Evolutionary conservation across 2,113 vertebrate genomes (phyloP).

Genomic region (Prinia subflava): DNA sequence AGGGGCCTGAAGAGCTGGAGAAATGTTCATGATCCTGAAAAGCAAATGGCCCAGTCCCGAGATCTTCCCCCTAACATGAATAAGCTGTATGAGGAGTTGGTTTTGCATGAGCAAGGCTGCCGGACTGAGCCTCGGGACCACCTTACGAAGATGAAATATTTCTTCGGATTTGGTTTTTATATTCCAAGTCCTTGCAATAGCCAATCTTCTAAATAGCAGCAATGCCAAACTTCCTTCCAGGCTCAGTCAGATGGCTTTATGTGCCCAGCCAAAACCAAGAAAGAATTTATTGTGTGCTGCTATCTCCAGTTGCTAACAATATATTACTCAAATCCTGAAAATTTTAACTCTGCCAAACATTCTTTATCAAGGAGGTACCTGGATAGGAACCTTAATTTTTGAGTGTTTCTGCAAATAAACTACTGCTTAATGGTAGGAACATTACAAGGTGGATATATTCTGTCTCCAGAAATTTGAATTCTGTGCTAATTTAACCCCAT

Average conservation of each 20-base stretch:
- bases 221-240: constrained; percentile 43
- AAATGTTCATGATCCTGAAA: background rate
- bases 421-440: constrained; percentile 3
- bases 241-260: constrained; percentile 6
- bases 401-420: constrained; percentile 50
- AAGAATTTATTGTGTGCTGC: constrained; percentile 12
- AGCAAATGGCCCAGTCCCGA: background rate
- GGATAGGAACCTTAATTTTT: constrained; percentile 32
- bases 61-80: background rate
- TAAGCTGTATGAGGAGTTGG: background rate
- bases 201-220: constrained; percentile 4
- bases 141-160: constrained; percentile 13
- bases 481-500: background rate
- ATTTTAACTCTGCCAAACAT: constrained; percentile 66
- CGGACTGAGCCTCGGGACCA: background rate
- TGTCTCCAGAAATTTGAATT: background rate
- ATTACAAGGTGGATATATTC: background rate
- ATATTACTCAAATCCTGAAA: constrained; percentile 48
- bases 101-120: background rate
- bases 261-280: constrained; percentile 38
- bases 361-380: constrained; percentile 66
- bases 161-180: constrained; percentile 10
- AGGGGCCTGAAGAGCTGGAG: background rate
- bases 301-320: constrained; percentile 55
- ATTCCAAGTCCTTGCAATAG: constrained; percentile 30